Conservation (phyloP, 2,797 vertebrate genomes). For the Aulostomus chinensis region DNA sequence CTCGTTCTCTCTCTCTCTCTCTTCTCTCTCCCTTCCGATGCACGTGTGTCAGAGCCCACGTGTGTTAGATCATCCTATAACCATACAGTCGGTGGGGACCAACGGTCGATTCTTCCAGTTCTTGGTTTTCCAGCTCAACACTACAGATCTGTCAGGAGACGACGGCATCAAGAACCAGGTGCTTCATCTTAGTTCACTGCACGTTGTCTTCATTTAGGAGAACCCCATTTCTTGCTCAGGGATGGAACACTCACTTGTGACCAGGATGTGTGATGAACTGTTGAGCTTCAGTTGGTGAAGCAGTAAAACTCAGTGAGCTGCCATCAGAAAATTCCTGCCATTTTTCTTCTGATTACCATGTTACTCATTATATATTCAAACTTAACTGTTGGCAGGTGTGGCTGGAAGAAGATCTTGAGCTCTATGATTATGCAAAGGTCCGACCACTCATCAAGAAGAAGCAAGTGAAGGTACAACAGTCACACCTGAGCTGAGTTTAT, state of each 20-base stretch:
- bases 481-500: no score
- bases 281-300: no score
- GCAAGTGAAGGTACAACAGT: constrained; percentile 80
- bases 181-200: not conserved
- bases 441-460: constrained; percentile 83
- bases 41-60: constrained; percentile 62
- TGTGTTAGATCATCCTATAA: constrained; percentile 85
- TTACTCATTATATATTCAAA: no score
- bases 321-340: no score
- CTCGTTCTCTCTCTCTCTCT: not conserved
- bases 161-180: constrained; percentile 90
- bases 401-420: constrained; percentile 86
- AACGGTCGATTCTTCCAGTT: constrained; percentile 92
- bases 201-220: no score
- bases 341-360: no score
- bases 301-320: no score
- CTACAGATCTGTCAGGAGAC: constrained; percentile 82
- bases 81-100: constrained; percentile 88
- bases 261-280: no score
- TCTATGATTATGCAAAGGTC: constrained; percentile 87
- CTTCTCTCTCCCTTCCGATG: no score
- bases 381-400: no score
- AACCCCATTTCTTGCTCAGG: no score
- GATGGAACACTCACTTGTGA: no score
- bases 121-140: constrained; percentile 93